Percentiles rank a stretch among this genome's conserved stretches.
Conservation (phyloP, 2,888 invertebrate genomes). For the Mantis religiosa region DNA sequence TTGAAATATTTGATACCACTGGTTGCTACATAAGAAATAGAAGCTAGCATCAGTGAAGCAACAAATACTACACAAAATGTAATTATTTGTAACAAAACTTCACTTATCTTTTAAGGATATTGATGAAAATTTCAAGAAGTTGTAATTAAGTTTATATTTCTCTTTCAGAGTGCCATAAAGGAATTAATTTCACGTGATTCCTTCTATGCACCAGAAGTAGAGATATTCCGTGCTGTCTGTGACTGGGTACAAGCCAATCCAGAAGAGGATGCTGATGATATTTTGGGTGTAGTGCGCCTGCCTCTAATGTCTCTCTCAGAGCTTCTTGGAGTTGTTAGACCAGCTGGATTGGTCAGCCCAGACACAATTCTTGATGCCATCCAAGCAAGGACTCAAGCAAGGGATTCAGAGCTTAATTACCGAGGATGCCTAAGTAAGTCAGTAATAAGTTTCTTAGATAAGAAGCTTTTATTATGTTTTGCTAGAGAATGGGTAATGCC, state of each 20-base stretch:
- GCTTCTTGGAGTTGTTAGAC: slow-evolving; percentile 82
- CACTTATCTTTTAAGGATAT: too few relatives aligned
- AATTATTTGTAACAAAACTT: too few relatives aligned
- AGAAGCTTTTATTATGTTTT: too few relatives aligned
- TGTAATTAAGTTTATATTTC: neutral
- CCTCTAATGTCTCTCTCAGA: slow-evolving; percentile 86
- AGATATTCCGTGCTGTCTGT: slow-evolving; percentile 87
- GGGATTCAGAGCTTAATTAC: slow-evolving; percentile 75
- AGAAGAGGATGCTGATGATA: slow-evolving; percentile 45
- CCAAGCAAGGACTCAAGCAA: slow-evolving; percentile 74
- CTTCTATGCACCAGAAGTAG: slow-evolving; percentile 93
- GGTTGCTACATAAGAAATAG: too few relatives aligned
- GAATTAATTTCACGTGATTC: slow-evolving; percentile 87
- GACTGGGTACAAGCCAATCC: slow-evolving; percentile 82
- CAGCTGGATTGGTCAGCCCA: slow-evolving; percentile 79
- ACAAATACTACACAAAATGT: too few relatives aligned
- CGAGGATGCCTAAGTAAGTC: slow-evolving; percentile 71
- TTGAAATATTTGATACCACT: neutral
- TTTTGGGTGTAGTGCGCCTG: slow-evolving; percentile 58
- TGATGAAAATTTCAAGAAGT: too few relatives aligned
- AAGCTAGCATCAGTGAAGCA: too few relatives aligned
- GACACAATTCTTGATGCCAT: slow-evolving; percentile 94
- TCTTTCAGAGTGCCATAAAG: slow-evolving; percentile 65
- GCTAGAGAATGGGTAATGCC: too few relatives aligned
- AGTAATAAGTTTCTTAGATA: neutral